Percentiles rank a stretch among this genome's conserved stretches.
Evolutionary conservation across 1,140 invertebrate species (phyloP).

Genomic region (Panagrolaimus sp.): DNA sequence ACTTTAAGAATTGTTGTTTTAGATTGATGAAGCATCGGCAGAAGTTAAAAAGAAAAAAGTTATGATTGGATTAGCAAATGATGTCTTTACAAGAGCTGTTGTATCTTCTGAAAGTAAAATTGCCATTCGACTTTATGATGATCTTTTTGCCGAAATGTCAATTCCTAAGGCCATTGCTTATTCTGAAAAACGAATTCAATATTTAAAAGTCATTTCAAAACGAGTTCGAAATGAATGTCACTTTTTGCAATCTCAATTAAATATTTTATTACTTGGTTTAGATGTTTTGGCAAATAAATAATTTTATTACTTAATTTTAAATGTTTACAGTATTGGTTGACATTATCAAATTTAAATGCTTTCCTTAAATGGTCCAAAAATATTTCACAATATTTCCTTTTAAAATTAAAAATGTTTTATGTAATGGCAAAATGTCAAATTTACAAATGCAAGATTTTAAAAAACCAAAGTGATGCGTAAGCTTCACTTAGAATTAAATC

Average conservation of each 20-base stretch:
- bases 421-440: no score
- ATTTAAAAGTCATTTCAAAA: not conserved
- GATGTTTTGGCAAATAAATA: no score
- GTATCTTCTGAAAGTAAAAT: not conserved
- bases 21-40: not conserved
- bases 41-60: not conserved
- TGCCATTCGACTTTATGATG: not conserved
- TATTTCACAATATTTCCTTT: no score
- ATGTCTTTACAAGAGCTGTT: not conserved
- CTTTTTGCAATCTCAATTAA: not conserved
- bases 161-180: not conserved
- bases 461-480: no score
- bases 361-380: no score
- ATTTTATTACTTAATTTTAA: no score
- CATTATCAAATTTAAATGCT: no score
- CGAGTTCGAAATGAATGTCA: not conserved
- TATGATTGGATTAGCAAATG: not conserved
- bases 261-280: not conserved
- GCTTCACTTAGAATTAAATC: no score
- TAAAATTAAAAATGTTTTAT: no score
- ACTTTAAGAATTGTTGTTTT: not conserved
- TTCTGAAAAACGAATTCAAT: not conserved
- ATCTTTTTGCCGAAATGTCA: constrained; percentile 4
- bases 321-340: no score
- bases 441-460: no score